Evolutionary conservation across 2,797 vertebrate genomes (phyloP).

Genomic region (Lithobates pipiens): DNA sequence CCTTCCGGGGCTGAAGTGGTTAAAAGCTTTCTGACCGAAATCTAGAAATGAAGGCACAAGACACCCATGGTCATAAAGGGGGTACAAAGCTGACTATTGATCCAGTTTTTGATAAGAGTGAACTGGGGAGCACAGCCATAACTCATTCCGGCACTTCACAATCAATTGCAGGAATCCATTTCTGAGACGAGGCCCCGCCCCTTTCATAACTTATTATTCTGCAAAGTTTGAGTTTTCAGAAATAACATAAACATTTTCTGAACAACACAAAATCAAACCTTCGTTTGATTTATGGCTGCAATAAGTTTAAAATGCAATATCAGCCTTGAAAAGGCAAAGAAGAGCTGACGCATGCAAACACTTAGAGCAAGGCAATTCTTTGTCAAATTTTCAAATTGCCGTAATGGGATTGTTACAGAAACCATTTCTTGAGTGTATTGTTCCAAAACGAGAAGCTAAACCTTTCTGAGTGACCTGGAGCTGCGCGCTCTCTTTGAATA

Average conservation of each 20-base stretch:
- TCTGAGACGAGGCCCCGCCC: background rate
- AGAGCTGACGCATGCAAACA: constrained; percentile 14
- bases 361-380: background rate
- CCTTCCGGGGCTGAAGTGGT: too few species aligned
- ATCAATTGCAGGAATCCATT: too few species aligned
- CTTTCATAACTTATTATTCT: background rate
- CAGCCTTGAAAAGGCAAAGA: constrained; percentile 17
- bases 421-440: background rate
- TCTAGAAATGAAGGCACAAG: too few species aligned
- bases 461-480: too few species aligned
- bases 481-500: too few species aligned
- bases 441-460: background rate
- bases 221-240: background rate
- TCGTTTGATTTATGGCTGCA: constrained; percentile 33
- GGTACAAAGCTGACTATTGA: too few species aligned
- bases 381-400: background rate
- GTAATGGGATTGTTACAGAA: background rate
- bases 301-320: constrained; percentile 18
- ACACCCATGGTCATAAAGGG: too few species aligned
- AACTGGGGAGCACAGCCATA: too few species aligned
- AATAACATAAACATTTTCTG: background rate
- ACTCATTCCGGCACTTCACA: too few species aligned
- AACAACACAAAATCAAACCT: constrained; percentile 2
- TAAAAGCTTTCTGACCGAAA: too few species aligned
- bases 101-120: too few species aligned